Conservation (phyloP, 2,888 invertebrate genomes). For the Limnephilus auricula region DNA sequence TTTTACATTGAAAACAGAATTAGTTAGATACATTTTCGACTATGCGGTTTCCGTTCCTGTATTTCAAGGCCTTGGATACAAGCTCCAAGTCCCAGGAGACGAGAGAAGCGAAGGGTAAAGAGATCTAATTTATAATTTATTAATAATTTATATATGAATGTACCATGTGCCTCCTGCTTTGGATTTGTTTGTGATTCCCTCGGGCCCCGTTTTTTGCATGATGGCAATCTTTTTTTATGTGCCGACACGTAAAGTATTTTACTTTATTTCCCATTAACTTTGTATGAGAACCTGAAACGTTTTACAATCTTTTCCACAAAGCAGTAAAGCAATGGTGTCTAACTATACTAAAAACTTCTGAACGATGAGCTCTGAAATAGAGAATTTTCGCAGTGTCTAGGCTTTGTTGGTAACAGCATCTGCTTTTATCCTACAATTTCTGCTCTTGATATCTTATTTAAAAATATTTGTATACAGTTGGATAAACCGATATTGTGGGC, state of each 20-base stretch:
- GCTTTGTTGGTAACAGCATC: too few relatives aligned
- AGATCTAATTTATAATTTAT: constrained; percentile 16
- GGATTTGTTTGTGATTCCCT: background rate
- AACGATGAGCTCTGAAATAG: too few relatives aligned
- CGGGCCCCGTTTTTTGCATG: background rate
- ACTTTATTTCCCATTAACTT: background rate
- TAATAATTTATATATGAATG: constrained; percentile 14
- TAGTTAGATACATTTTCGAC: background rate
- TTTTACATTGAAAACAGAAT: too few relatives aligned
- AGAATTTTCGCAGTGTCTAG: too few relatives aligned
- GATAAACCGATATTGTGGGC: too few relatives aligned
- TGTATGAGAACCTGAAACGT: background rate
- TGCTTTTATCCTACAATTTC: too few relatives aligned
- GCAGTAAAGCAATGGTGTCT: background rate
- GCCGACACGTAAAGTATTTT: background rate
- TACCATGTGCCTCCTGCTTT: constrained; percentile 6
- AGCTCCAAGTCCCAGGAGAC: background rate
- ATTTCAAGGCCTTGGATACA: background rate
- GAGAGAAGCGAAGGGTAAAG: constrained; percentile 3
- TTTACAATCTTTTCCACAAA: background rate
- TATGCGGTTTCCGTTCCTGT: background rate
- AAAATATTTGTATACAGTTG: too few relatives aligned
- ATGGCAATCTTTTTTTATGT: background rate
- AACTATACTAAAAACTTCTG: too few relatives aligned
- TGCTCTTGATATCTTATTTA: too few relatives aligned